Base-by-base conservation (phyloP, 2,113 vertebrate species). In the Strix uralensis region DNA sequence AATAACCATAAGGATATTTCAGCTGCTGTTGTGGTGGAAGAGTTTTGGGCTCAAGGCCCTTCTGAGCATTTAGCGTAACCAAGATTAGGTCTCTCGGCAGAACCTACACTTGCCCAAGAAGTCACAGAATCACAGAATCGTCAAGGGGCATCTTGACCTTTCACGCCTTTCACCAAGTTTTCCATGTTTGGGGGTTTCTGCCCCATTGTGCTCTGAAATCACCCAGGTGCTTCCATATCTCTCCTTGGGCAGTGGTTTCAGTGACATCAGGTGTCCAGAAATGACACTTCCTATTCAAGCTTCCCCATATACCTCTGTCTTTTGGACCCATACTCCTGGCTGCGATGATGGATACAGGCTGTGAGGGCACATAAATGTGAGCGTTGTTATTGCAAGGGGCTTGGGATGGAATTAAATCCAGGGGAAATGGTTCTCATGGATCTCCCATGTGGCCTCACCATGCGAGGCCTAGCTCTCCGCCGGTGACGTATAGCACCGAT, bases 381-480 rank as follows among this genome's bases (percentile, higher is more conserved):
- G 1, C 2, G 5, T 1, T 67, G 20, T 26, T 29, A 8, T 5
- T 59, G 59, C 58, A 15, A 11, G 46, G 49, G 16, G 4, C 16
- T 83, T 32, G 62, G 40, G 34, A 0, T 65, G 63, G 83, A 65
- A 34, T 15, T 34, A 34, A 57, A 90, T 13, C 32, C 44, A 3
- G 20, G 44, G 18, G 15, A 69, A 10, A 14, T 1, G 1, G 5
- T 36, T 71, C 30, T 54, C 11, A 0, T 26, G 74, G 49, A 1
- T 40, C 40, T 77, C 52, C 46, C 13, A 0, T 7, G 5, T 1
- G 10, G 32, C 49, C 51, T 57, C 46, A 9, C 30, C 46, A 23
- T 1, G 5, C 0, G 1, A 70, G 55, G 7, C 7, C 0, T 0
- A 7, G 21, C 74, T 82, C 40, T 52, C 49, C 73, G 81, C 59